phyloP scores from a whole-genome alignment of 2,797 vertebrate genomes.

The Tapirus indicus region DNA sequence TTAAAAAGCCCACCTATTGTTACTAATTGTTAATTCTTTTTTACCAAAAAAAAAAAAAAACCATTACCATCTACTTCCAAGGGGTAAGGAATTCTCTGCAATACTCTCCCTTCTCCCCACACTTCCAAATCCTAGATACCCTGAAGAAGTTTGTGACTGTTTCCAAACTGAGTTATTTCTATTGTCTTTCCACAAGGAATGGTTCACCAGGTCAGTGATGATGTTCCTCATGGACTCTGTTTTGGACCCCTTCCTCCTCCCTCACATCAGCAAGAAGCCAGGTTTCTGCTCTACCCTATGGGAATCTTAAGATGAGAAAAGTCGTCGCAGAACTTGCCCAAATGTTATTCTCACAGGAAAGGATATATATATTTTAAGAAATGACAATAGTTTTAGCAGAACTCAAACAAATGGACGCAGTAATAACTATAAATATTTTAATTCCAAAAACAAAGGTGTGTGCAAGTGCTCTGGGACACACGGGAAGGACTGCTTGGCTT shows the following conservation, averaged over 20 bases:
- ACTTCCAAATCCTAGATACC: background rate
- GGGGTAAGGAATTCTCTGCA: background rate
- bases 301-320: background rate
- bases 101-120: background rate
- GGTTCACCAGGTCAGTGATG: background rate
- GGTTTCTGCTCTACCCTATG: background rate
- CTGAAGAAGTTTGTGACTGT: background rate
- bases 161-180: background rate
- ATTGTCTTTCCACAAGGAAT: background rate
- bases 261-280: background rate
- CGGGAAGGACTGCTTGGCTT: slow-evolving; percentile 53
- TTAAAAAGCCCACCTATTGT: background rate
- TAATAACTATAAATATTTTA: slow-evolving; percentile 84
- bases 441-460: slow-evolving; percentile 78
- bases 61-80: background rate
- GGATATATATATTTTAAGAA: background rate
- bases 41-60: background rate
- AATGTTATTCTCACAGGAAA: background rate
- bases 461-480: slow-evolving; percentile 39
- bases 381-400: background rate
- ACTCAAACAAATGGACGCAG: slow-evolving; percentile 57
- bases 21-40: background rate
- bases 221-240: background rate
- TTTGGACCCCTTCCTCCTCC: background rate
- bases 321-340: background rate